phyloP scores from a whole-genome alignment of 2,888 invertebrate genomes.

The Gastracanthus pulcherrimus region DNA sequence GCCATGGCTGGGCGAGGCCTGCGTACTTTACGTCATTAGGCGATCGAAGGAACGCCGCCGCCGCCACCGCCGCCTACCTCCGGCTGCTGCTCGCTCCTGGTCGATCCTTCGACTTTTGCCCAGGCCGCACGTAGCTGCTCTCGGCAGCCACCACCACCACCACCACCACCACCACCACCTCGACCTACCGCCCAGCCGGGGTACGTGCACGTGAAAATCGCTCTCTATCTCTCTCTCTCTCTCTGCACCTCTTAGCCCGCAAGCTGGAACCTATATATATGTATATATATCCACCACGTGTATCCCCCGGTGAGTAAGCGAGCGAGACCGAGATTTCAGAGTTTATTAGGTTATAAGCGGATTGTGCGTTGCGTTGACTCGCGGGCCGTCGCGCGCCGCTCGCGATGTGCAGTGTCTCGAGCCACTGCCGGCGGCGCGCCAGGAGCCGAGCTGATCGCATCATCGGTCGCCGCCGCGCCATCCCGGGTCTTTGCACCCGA shows the following conservation, averaged over 20 bases:
- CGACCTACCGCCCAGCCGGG: not conserved
- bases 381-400: too few species aligned
- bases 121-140: conserved; percentile 21
- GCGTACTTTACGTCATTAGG: conserved; percentile 49
- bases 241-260: too few species aligned
- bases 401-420: too few species aligned
- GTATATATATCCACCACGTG: too few species aligned
- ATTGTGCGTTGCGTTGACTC: conserved; percentile 4
- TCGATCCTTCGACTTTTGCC: conserved; percentile 45
- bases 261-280: too few species aligned
- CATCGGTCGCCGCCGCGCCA: too few species aligned
- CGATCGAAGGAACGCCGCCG: conserved; percentile 48
- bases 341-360: conserved; percentile 4
- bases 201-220: not conserved
- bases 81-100: conserved; percentile 3
- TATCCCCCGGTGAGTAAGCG: too few species aligned
- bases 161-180: not conserved
- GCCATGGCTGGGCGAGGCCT: conserved; percentile 24
- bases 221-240: not conserved
- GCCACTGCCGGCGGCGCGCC: too few species aligned
- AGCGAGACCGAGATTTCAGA: too few species aligned
- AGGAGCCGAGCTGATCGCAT: too few species aligned
- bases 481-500: too few species aligned
- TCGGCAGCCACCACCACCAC: not conserved
- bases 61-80: not conserved